phyloP scores from a whole-genome alignment of 2,113 vertebrate genomes.

The Natator depressus region DNA sequence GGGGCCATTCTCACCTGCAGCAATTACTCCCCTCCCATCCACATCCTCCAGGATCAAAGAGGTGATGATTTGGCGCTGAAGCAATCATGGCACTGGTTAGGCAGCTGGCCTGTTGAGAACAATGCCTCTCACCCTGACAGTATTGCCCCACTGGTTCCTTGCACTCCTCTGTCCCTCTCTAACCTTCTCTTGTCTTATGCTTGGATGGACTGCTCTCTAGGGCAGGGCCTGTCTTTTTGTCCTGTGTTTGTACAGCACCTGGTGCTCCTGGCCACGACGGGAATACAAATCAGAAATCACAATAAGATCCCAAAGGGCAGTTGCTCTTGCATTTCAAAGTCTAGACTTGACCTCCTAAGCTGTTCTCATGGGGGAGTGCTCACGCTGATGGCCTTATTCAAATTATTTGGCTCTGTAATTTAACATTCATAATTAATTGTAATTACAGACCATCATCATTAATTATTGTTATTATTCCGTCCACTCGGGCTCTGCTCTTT shows the following conservation, averaged over 20 bases:
- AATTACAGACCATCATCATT: not conserved
- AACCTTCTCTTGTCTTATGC: no score
- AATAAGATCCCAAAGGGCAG: not conserved
- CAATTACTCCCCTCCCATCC: not conserved
- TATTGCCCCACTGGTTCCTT: no score
- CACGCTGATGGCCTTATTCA: not conserved
- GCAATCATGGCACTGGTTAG: no score
- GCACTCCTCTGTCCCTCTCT: no score
- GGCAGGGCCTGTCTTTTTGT: no score
- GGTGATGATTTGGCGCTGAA: no score
- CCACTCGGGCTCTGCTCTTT: no score
- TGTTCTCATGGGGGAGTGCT: not conserved
- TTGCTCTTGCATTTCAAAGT: not conserved
- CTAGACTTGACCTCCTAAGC: not conserved
- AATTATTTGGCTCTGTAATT: not conserved
- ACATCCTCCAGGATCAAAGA: not conserved
- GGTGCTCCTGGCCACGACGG: no score
- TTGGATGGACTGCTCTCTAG: no score
- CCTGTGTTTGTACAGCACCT: no score
- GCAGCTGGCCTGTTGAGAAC: no score
- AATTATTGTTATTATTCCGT: not conserved
- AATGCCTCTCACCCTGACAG: no score
- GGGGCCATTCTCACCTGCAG: not conserved
- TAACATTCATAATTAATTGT: not conserved
- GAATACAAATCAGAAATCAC: not conserved